phyloP scores from a whole-genome alignment of 30 jellyfish, hydroid and myxozoan genomes.

The Pelagia noctiluca region DNA sequence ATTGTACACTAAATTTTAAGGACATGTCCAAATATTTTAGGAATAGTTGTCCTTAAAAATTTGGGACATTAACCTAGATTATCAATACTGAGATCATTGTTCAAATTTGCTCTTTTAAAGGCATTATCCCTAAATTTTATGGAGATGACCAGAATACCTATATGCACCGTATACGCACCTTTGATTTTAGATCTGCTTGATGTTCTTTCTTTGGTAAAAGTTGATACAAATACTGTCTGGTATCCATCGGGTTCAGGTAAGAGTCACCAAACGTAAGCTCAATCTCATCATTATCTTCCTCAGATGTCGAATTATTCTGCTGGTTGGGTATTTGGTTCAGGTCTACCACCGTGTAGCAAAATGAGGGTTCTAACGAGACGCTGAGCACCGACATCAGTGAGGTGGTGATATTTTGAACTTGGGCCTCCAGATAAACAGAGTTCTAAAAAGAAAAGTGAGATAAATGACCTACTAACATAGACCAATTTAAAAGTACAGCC shows the following conservation, averaged over 20 bases:
- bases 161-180: too few relatives aligned
- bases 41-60: too few relatives aligned
- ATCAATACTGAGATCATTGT: too few relatives aligned
- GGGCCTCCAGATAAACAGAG: slow-evolving; percentile 89
- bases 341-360: slow-evolving; percentile 68
- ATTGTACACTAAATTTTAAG: too few relatives aligned
- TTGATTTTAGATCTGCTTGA: slow-evolving; percentile 49
- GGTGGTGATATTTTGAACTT: slow-evolving; percentile 91
- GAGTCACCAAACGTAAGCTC: slow-evolving; percentile 73
- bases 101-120: too few relatives aligned
- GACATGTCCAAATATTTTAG: too few relatives aligned
- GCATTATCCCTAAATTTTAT: too few relatives aligned
- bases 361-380: slow-evolving; percentile 88
- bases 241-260: slow-evolving; percentile 84
- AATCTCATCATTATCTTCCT: slow-evolving; percentile 48
- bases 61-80: too few relatives aligned
- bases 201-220: slow-evolving; percentile 71
- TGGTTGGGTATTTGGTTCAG: slow-evolving; percentile 39
- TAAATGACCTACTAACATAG: too few relatives aligned
- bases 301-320: background rate
- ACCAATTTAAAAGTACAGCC: too few relatives aligned
- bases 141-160: too few relatives aligned
- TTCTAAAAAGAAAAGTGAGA: slow-evolving; percentile 51
- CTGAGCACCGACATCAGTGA: slow-evolving; percentile 80
- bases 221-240: slow-evolving; percentile 84